These are phyloP conservation scores for Pterocles gutturalis DNA, from an alignment of 2,113 vertebrate species.

Conservation along the genomic window DNA sequence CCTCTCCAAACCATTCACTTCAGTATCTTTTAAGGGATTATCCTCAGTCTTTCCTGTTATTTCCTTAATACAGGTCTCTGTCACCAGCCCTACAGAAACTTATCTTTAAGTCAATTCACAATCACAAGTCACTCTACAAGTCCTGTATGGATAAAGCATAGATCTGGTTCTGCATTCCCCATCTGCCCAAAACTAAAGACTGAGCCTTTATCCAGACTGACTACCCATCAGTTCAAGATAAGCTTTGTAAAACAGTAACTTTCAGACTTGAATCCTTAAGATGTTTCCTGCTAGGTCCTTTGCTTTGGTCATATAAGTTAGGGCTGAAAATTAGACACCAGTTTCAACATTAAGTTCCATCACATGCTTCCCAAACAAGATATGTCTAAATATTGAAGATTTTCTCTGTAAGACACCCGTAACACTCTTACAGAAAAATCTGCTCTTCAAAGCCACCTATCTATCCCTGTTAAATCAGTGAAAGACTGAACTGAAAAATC, in stretches of 20 bases:
- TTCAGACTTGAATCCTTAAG: neutral
- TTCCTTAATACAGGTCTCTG: neutral
- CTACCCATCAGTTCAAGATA: neutral
- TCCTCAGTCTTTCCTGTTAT: neutral
- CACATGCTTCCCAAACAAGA: neutral
- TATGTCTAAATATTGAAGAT: neutral
- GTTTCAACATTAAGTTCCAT: neutral
- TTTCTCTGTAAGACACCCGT: neutral
- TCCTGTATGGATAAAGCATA: neutral
- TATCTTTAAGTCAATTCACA: neutral
- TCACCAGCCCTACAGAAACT: neutral
- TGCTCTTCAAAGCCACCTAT: neutral
- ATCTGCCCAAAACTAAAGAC: neutral
- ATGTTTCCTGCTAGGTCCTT: neutral
- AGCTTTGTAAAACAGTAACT: neutral
- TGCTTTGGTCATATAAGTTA: neutral
- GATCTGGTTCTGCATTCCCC: neutral
- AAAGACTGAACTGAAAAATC: neutral
- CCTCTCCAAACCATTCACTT: neutral
- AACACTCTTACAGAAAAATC: neutral
- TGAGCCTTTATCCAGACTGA: neutral
- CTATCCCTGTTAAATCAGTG: neutral
- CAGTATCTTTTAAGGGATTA: neutral
- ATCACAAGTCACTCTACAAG: neutral
- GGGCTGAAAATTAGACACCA: neutral